These are phyloP conservation scores for Chymomyza procnemis DNA, from an alignment of 2,888 invertebrate species.

Conservation along the genomic window DNA sequence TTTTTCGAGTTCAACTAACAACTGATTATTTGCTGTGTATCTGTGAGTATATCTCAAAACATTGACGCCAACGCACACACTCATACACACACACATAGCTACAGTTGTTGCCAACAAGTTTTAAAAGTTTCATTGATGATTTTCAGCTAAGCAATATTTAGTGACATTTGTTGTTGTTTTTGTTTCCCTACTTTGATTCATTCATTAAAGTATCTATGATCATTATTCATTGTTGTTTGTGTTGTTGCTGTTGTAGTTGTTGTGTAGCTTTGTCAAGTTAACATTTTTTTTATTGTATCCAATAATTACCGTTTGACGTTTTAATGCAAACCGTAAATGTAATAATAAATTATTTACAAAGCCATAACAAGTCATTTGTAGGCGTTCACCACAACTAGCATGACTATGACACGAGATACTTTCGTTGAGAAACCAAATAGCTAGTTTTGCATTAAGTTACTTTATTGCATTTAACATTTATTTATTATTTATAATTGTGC, in stretches of 20 bases:
- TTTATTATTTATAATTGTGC: neutral
- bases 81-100: constrained; percentile 32
- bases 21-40: constrained; percentile 57
- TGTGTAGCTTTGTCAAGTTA: no score
- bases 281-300: constrained; percentile 37
- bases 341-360: constrained; percentile 70
- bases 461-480: constrained; percentile 9
- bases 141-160: constrained; percentile 25
- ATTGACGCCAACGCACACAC: constrained; percentile 66
- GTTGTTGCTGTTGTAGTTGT: constrained; percentile 14
- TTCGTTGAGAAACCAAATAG: no score
- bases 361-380: constrained; percentile 50
- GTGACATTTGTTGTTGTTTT: constrained; percentile 30
- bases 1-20: constrained; percentile 64
- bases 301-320: constrained; percentile 53
- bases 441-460: constrained; percentile 12
- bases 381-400: constrained; percentile 50
- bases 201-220: constrained; percentile 23
- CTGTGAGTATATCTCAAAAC: neutral
- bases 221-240: constrained; percentile 4
- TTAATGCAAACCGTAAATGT: constrained; percentile 56
- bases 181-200: constrained; percentile 54
- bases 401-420: constrained; percentile 31
- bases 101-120: constrained; percentile 34
- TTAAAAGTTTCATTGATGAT: constrained; percentile 63